Evolutionary conservation across 2,888 invertebrate species (phyloP), one percentile per base, ranked within the genome.

Genomic region (Trachelus iudaicus): DNA sequence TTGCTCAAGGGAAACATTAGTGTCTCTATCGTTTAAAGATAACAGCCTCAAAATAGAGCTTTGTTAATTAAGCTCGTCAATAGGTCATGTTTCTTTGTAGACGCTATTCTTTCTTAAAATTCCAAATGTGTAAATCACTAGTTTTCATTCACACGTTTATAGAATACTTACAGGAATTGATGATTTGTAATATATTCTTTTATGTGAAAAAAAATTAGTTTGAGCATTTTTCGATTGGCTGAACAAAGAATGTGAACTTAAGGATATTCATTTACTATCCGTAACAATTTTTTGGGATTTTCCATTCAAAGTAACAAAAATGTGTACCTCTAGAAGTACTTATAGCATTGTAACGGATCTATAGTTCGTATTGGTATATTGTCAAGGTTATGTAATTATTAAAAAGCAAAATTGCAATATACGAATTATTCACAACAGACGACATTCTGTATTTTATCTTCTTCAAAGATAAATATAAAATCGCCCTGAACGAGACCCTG

Each of bases 401-500:
- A 9, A 56, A 56, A 56, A 23, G 56, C 9, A 56, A 56, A 23
- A 56, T 23, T 56, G 1, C 2, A 56, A 56, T 23, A 23, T 56
- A 23, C 56, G 23, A 9, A 56, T 56, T 56, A 56, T 56, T 23
- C 23, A 23, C 3, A 56, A 23, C 1, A 56, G 56, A 15, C 56
- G 23, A 23, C 23, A 23, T 23, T 23, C 56, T 56, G 9, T 56
- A 56, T 6, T 23, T 23, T 23, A 23, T 56, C 56, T 56, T 56
- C 56, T 23, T 40, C 1, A 40, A 40, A 40, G 40, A 56, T 56
- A 23, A 56, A 56, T 23, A 56, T 56, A 56, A 23, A 23, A 77
- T 73, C 77, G 78, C 73, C 76, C 79, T 82, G 78, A 79, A 75
- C 69, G 23, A 77, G 75, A 81, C 81, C 80, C 81, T 84, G 80